Evolutionary conservation across 2,888 invertebrate species (phyloP).

Genomic region (Phyto melanocephala): DNA sequence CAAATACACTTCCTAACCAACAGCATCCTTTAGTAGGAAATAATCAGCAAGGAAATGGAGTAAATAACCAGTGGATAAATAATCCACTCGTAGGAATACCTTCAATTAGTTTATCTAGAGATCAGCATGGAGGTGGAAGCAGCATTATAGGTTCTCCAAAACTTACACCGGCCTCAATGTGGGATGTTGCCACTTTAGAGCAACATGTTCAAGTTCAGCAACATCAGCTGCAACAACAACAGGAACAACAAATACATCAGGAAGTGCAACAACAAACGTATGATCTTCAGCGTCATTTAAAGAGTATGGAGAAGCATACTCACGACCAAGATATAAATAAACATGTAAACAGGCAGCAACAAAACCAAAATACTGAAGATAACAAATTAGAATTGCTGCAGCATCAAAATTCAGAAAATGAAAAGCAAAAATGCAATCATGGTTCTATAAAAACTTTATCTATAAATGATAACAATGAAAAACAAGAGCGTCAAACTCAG

Average conservation of each 20-base stretch:
- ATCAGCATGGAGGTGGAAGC: not conserved
- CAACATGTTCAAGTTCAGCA: constrained; percentile 68
- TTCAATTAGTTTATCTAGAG: constrained; percentile 40
- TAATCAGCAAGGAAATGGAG: constrained; percentile 25
- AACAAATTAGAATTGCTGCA: constrained; percentile 35
- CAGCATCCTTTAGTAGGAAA: constrained; percentile 40
- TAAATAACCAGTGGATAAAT: constrained; percentile 59
- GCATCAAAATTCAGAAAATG: constrained; percentile 15
- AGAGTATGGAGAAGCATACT: not conserved
- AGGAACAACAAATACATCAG: constrained; percentile 7
- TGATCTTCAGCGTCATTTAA: constrained; percentile 26
- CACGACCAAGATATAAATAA: constrained; percentile 35
- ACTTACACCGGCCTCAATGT: constrained; percentile 68
- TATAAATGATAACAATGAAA: constrained; percentile 4
- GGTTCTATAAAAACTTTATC: not conserved
- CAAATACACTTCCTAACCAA: constrained; percentile 52
- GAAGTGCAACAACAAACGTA: constrained; percentile 37
- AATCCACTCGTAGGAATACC: constrained; percentile 61
- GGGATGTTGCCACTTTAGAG: constrained; percentile 70
- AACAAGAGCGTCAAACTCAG: constrained; percentile 24
- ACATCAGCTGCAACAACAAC: constrained; percentile 63
- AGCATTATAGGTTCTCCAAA: constrained; percentile 36
- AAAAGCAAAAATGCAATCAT: constrained; percentile 26
- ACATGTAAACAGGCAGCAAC: not conserved
- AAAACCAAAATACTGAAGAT: not conserved